phyloP scores from a whole-genome alignment of 2,113 vertebrate species.

The Clinocottus analis region DNA sequence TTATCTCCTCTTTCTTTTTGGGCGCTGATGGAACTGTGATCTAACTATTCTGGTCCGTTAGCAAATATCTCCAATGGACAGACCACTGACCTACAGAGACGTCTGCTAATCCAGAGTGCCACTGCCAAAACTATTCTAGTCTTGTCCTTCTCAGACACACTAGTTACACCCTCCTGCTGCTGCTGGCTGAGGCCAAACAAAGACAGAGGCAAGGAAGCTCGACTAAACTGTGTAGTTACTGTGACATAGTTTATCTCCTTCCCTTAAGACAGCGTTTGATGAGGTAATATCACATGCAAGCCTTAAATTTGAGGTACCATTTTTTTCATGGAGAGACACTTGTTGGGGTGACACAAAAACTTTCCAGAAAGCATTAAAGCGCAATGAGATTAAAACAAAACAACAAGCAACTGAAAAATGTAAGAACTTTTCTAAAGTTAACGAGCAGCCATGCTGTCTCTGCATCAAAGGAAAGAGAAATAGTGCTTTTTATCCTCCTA shows the following conservation, averaged over 20 bases:
- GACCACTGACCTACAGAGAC: constrained; percentile 54
- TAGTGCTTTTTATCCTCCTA: constrained; percentile 26
- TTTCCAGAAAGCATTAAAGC: constrained; percentile 12
- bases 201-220: constrained; percentile 26
- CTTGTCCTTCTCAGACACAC: constrained; percentile 46
- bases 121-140: constrained; percentile 71
- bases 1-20: background rate
- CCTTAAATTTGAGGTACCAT: background rate
- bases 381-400: background rate
- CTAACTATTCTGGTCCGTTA: constrained; percentile 3
- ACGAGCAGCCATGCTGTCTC: background rate
- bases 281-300: constrained; percentile 5
- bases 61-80: constrained; percentile 28
- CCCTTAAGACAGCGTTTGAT: constrained; percentile 16
- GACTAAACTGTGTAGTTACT: constrained; percentile 18
- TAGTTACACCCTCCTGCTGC: constrained; percentile 5
- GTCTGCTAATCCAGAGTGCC: constrained; percentile 48
- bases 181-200: constrained; percentile 28
- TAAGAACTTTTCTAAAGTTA: background rate
- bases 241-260: constrained; percentile 29
- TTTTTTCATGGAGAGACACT: constrained; percentile 30
- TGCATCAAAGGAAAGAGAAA: constrained; percentile 65
- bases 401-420: background rate
- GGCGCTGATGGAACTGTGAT: background rate
- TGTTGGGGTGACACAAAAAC: constrained; percentile 4